A percentile compares a stretch with the other conserved stretches of the same genome.
Evolutionary conservation across 2,797 vertebrate genomes (phyloP).

Genomic region (Propithecus deckenii): DNA sequence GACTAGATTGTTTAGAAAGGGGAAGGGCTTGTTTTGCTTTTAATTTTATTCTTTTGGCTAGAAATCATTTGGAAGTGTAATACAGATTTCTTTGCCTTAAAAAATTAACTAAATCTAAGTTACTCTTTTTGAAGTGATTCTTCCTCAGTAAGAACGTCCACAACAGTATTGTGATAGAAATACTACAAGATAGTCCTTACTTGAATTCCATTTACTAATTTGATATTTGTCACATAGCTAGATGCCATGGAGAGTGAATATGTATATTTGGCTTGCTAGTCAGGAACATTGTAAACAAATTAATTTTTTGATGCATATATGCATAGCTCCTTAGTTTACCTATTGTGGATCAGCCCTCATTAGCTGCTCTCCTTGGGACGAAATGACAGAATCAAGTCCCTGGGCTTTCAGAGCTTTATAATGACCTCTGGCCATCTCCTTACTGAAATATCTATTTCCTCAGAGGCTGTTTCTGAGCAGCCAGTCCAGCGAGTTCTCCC

Average conservation of each 20-base stretch:
- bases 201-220: neutral
- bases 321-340: neutral
- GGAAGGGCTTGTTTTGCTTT: neutral
- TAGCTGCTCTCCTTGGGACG: neutral
- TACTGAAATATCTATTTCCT: neutral
- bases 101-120: neutral
- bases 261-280: neutral
- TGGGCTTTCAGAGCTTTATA: neutral
- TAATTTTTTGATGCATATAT: neutral
- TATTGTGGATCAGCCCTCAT: neutral
- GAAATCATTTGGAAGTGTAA: neutral
- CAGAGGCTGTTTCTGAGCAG: neutral
- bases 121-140: neutral
- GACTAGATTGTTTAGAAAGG: neutral
- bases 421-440: neutral
- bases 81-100: neutral
- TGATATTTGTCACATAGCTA: neutral
- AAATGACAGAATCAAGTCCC: neutral
- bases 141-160: neutral
- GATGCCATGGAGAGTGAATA: neutral
- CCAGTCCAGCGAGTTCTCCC: neutral
- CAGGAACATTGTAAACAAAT: neutral
- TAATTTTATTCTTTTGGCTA: neutral
- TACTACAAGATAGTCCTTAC: neutral
- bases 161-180: neutral